These are phyloP conservation scores for Scatophagus argus DNA, from an alignment of 2,113 vertebrate genomes.

Conservation along the genomic window DNA sequence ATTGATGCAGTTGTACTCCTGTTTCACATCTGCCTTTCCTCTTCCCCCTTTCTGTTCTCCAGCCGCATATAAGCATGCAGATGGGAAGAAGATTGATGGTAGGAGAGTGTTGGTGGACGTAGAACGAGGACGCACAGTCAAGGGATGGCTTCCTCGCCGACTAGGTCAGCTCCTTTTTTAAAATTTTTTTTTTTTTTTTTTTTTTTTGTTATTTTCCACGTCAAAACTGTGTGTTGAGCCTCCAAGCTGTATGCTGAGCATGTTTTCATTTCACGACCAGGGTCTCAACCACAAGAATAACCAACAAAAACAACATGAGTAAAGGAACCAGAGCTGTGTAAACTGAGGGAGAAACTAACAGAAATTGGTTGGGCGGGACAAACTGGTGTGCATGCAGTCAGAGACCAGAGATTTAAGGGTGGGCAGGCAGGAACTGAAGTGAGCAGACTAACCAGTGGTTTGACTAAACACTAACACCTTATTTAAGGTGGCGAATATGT, in stretches of 20 bases:
- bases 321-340: background rate
- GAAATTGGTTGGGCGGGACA: too few species aligned
- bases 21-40: constrained; percentile 42
- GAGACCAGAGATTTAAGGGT: too few species aligned
- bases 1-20: background rate
- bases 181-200: too few species aligned
- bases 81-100: constrained; percentile 96
- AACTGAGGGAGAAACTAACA: too few species aligned
- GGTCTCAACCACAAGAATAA: background rate
- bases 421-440: too few species aligned
- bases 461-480: too few species aligned
- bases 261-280: background rate
- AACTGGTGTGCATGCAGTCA: too few species aligned
- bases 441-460: too few species aligned
- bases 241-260: background rate
- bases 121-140: constrained; percentile 93
- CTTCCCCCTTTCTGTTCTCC: constrained; percentile 75
- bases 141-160: constrained; percentile 93
- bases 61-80: constrained; percentile 96
- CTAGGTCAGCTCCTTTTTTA: constrained; percentile 83
- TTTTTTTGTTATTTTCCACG: too few species aligned
- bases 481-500: too few species aligned
- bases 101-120: constrained; percentile 93
- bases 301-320: background rate
- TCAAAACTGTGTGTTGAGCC: too few species aligned